Evolutionary conservation across 2,888 invertebrate genomes (phyloP).

Genomic region (Steromphala cineraria): DNA sequence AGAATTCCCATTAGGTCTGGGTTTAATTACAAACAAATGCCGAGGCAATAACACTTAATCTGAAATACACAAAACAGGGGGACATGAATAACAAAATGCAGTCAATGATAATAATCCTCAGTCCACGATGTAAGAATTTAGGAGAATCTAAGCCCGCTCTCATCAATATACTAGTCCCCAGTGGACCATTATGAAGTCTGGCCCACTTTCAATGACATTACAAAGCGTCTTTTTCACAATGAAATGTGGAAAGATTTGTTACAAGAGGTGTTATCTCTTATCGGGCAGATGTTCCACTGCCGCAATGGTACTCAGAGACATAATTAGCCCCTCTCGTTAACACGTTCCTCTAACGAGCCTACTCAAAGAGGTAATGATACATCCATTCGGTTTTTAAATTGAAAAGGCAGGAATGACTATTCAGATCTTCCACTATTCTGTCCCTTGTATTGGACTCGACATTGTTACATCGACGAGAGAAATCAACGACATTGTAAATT

Average conservation of each 20-base stretch:
- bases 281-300: not conserved
- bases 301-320: not conserved
- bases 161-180: no score
- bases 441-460: not conserved
- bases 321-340: constrained; percentile 17
- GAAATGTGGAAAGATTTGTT: not conserved
- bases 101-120: no score
- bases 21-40: no score
- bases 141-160: no score
- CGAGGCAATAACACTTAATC: no score
- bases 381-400: not conserved
- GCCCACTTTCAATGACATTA: no score
- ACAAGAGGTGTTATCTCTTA: not conserved
- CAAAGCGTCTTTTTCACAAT: no score
- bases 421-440: not conserved
- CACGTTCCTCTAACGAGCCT: not conserved
- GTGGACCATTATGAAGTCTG: no score
- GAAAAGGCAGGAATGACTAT: not conserved
- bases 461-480: not conserved
- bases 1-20: no score
- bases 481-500: constrained; percentile 7
- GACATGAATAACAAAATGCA: no score
- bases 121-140: no score
- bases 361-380: constrained; percentile 16
- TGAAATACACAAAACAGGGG: no score